Base-by-base conservation (phyloP, 2,113 vertebrate species). In the Hiodon alosoides region DNA sequence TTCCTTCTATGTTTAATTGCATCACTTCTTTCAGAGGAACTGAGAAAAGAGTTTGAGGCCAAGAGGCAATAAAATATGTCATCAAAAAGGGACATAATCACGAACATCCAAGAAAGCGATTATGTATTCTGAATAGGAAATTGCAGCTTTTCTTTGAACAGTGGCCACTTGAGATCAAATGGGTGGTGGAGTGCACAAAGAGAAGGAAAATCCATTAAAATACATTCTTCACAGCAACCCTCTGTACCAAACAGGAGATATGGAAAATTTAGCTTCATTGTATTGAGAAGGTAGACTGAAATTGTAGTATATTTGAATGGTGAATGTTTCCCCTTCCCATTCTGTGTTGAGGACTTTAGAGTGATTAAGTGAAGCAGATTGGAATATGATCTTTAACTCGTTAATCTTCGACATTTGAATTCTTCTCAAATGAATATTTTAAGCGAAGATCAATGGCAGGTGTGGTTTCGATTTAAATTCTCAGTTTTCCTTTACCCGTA, bases 161-260 rank as follows among this genome's bases (percentile, higher is more conserved):
- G 71, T 11, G n/a, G 71, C 59, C 57, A 59, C 70, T 71, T 71
- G 70, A 60, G 57, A 71, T 71, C 69, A 71, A 59, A n/a, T 71
- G 55, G 69, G 46, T 71, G 69, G 17, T 47, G 65, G 48, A 67
- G 65, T 47, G 65, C 65, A 67, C 65, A 9, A 71, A 58, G 54
- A 50, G 69, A 59, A 71, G 50, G 58, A 60, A 71, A 59, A 71
- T 58, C 71, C 71, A 72, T 72, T 62, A 61, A 47, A 72, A 72
- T 46, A 51, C 4, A 2, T 17, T 72, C 70, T 72, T 61, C 46
- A 47, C n/a, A 52, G 10, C 55, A 62, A 17, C 62, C 71, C 71
- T 61, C 71, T 50, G 71, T 51, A 17, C n/a, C 58, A 61, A 59
- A 61, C 71, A 62, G 58, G 13, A 61, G 59, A 72, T 72, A 52